A percentile compares a stretch with the other conserved stretches of the same genome.
Evolutionary conservation across 2,888 invertebrate genomes (phyloP).

Genomic region (Onchidella celtica): DNA sequence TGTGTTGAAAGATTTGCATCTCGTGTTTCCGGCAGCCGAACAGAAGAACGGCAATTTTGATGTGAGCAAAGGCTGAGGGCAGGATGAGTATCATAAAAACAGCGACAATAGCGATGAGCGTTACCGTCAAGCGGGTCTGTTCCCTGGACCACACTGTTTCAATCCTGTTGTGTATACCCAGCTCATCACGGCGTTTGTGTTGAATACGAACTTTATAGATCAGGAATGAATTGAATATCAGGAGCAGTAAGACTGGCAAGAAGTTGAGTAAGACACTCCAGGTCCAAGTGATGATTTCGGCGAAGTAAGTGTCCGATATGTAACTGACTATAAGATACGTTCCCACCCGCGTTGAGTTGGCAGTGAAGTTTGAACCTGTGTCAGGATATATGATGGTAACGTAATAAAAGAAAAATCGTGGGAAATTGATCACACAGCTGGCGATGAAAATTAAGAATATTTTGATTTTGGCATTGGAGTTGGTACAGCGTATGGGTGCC

Average conservation of each 20-base stretch:
- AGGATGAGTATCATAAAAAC: slow-evolving; percentile 75
- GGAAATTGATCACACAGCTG: slow-evolving; percentile 16
- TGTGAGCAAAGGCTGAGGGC: slow-evolving; percentile 73
- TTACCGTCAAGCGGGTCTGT: slow-evolving; percentile 73
- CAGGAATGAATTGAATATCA: slow-evolving; percentile 24
- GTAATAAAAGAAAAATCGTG: slow-evolving; percentile 35
- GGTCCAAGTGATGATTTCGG: slow-evolving; percentile 13
- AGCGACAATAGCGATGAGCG: slow-evolving; percentile 74
- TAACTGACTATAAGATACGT: background rate
- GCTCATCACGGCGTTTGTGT: slow-evolving; percentile 58
- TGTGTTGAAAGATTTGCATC: slow-evolving; percentile 57
- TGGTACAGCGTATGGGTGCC: slow-evolving; percentile 70
- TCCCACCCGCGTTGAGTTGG: background rate
- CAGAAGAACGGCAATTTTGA: slow-evolving; percentile 58
- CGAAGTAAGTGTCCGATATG: background rate
- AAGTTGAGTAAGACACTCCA: slow-evolving; percentile 11
- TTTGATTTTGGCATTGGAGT: slow-evolving; percentile 20
- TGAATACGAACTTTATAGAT: slow-evolving; percentile 29
- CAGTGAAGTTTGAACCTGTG: background rate
- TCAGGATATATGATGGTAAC: background rate
- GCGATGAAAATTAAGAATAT: slow-evolving; percentile 15
- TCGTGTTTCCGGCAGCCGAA: slow-evolving; percentile 33
- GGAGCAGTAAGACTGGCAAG: slow-evolving; percentile 6
- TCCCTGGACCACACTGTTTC: slow-evolving; percentile 70
- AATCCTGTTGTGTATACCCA: slow-evolving; percentile 65